These are phyloP conservation scores for Hofmannophila pseudospretella DNA, from an alignment of 2,888 invertebrate genomes.

Conservation along the genomic window DNA sequence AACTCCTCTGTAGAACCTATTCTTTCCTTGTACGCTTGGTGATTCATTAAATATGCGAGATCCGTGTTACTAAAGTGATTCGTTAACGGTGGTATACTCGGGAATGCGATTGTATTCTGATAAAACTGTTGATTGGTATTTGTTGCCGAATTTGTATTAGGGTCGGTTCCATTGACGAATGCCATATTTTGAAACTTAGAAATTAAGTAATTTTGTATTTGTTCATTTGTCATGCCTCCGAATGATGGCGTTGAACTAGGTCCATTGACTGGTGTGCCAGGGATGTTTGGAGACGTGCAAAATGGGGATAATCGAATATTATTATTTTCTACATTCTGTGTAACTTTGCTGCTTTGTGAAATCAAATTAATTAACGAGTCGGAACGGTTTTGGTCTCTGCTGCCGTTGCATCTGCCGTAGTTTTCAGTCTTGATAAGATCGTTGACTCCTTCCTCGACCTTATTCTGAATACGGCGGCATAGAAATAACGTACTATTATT, in stretches of 20 bases:
- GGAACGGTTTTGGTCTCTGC: constrained; percentile 29
- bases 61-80: constrained; percentile 56
- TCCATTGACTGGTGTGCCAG: constrained; percentile 32
- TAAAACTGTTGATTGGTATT: constrained; percentile 56
- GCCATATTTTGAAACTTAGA: constrained; percentile 58
- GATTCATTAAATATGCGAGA: constrained; percentile 41
- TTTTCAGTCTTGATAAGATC: constrained; percentile 27
- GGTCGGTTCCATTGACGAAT: constrained; percentile 31
- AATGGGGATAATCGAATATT: constrained; percentile 43
- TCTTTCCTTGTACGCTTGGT: constrained; percentile 38
- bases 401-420: constrained; percentile 37
- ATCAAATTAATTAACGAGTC: constrained; percentile 50
- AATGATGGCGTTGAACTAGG: constrained; percentile 40
- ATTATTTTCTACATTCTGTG: constrained; percentile 52
- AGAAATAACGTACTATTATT: too few species aligned
- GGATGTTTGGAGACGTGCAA: constrained; percentile 26
- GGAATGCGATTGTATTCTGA: constrained; percentile 63
- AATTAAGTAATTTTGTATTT: constrained; percentile 62
- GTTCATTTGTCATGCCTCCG: constrained; percentile 55
- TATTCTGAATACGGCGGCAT: constrained; percentile 34
- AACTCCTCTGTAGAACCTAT: constrained; percentile 36
- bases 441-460: constrained; percentile 25
- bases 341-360: constrained; percentile 31
- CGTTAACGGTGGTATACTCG: constrained; percentile 56
- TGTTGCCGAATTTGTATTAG: constrained; percentile 24